phyloP scores from a whole-genome alignment of 2,113 vertebrate genomes.

The Osmerus mordax region DNA sequence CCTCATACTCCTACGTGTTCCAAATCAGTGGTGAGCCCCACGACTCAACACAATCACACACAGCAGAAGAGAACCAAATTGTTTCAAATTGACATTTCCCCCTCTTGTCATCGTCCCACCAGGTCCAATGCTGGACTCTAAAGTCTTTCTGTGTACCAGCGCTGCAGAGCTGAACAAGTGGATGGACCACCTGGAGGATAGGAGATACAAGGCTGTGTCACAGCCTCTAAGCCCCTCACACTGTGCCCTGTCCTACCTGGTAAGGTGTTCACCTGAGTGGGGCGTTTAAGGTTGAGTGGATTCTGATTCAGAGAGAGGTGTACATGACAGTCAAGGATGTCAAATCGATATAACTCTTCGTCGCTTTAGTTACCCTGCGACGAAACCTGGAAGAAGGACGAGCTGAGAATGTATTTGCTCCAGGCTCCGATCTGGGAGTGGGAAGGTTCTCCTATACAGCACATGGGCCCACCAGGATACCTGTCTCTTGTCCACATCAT shows the following conservation, averaged over 20 bases:
- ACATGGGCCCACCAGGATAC: conserved; percentile 71
- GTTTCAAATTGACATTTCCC: neutral
- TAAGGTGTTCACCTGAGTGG: conserved; percentile 37
- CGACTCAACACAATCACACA: neutral
- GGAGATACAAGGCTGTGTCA: conserved; percentile 58
- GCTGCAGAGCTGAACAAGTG: conserved; percentile 64
- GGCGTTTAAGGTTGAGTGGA: no score
- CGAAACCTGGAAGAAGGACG: conserved; percentile 71
- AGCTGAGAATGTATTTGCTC: conserved; percentile 65
- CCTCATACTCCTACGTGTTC: conserved; percentile 59
- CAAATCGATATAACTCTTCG: neutral
- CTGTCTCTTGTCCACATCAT: conserved; percentile 69
- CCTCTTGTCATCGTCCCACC: neutral
- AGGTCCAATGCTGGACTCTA: conserved; percentile 78
- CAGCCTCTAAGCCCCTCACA: conserved; percentile 60
- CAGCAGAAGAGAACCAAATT: neutral
- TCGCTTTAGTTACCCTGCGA: conserved; percentile 66
- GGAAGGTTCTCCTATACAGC: conserved; percentile 78
- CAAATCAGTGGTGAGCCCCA: conserved; percentile 75
- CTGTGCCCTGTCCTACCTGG: conserved; percentile 73
- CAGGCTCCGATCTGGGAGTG: conserved; percentile 73
- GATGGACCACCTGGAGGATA: conserved; percentile 67
- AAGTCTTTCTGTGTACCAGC: conserved; percentile 68
- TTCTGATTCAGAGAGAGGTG: no score
- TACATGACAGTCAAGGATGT: neutral